Conservation (phyloP, 2,113 vertebrate species). For the Meleagris gallopavo region DNA sequence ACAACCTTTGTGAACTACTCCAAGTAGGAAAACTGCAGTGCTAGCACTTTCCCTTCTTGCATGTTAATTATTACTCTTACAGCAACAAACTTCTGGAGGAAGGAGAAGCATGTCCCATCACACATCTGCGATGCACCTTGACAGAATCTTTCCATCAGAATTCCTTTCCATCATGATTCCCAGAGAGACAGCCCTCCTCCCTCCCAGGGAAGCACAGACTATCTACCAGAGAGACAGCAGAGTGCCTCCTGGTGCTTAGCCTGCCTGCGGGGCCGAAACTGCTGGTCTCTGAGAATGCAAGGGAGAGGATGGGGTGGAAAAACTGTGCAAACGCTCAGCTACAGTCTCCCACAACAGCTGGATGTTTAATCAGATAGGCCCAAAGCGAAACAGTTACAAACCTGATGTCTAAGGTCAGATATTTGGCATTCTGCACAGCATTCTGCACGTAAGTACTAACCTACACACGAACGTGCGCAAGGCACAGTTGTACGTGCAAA, state of each 20-base stretch:
- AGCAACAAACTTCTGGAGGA: background rate
- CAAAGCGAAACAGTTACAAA: background rate
- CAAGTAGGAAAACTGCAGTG: background rate
- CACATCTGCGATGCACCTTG: background rate
- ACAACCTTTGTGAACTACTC: background rate
- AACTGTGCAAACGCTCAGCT: background rate
- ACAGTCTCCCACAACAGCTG: background rate
- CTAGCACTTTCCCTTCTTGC: slow-evolving; percentile 7
- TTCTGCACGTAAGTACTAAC: background rate
- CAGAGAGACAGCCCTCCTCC: background rate
- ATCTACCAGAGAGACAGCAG: background rate
- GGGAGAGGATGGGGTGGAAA: background rate
- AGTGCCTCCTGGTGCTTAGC: accelerated
- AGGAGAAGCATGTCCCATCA: background rate
- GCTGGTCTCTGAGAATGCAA: background rate
- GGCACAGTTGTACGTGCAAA: background rate
- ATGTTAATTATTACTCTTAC: background rate
- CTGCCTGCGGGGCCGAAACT: background rate
- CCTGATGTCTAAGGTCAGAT: slow-evolving; percentile 19
- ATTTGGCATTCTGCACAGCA: background rate
- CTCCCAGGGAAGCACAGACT: background rate
- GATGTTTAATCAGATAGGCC: background rate
- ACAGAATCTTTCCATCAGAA: background rate
- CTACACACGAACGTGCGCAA: background rate
- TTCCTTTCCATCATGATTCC: background rate